phyloP scores from a whole-genome alignment of 2,797 vertebrate species.

The Lacerta bilineata region DNA sequence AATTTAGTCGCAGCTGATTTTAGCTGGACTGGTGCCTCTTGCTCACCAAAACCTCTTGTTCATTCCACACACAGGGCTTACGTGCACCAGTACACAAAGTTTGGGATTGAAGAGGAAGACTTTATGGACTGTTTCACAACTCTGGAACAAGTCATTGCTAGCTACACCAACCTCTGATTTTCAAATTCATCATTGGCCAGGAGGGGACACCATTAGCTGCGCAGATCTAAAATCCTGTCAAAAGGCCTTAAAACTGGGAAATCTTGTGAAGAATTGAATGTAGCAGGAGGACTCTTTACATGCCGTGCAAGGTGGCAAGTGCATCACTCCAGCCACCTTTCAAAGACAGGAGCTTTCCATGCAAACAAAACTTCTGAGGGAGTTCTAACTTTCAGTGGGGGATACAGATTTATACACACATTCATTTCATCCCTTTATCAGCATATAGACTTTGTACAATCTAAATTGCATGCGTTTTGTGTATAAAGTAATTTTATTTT shows the following conservation, averaged over 20 bases:
- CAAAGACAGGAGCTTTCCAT: not conserved
- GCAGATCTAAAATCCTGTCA: not conserved
- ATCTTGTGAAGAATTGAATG: too few species aligned
- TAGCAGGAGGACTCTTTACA: not conserved
- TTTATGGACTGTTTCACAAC: slow-evolving; percentile 93
- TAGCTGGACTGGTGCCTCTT: too few species aligned
- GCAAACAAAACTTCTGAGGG: too few species aligned
- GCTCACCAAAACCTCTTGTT: not conserved
- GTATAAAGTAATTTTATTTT: slow-evolving; percentile 1
- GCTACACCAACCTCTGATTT: slow-evolving; percentile 86
- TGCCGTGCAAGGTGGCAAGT: too few species aligned
- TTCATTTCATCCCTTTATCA: too few species aligned
- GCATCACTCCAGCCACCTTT: not conserved
- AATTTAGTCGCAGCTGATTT: not conserved
- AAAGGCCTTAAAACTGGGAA: not conserved
- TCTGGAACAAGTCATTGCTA: slow-evolving; percentile 93
- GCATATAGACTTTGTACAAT: not conserved
- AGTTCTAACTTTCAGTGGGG: not conserved
- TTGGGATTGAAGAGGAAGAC: slow-evolving; percentile 93
- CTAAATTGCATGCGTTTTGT: not conserved
- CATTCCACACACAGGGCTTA: slow-evolving; percentile 86
- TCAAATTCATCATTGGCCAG: not conserved
- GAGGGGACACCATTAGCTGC: too few species aligned
- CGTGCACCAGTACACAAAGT: slow-evolving; percentile 93
- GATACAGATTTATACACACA: too few species aligned